Evolutionary conservation across 2,113 vertebrate genomes (phyloP).

Genomic region (Gymnocephalus cernua): DNA sequence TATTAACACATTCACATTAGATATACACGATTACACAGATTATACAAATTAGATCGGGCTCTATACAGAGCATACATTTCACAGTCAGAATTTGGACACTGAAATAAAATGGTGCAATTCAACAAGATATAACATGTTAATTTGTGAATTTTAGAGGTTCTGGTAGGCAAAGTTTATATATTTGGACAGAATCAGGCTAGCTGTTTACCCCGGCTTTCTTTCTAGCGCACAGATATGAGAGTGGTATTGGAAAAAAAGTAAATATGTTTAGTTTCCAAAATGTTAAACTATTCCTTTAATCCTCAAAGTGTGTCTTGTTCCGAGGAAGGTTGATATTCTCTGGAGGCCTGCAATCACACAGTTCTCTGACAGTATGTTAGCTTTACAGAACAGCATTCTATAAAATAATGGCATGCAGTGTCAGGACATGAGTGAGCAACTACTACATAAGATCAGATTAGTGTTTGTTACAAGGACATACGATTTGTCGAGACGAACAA

Average conservation of each 20-base stretch:
- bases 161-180: neutral
- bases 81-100: neutral
- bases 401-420: slow-evolving; percentile 61
- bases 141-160: too few species aligned
- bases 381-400: slow-evolving; percentile 1
- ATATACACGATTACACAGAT: too few species aligned
- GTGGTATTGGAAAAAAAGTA: neutral
- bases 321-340: neutral
- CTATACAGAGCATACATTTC: neutral
- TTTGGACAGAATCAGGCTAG: neutral
- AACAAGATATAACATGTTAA: too few species aligned
- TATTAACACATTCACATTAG: neutral
- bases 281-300: slow-evolving; percentile 9
- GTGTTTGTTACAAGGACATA: slow-evolving; percentile 55
- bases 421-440: slow-evolving; percentile 37
- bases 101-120: too few species aligned
- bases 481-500: slow-evolving; percentile 24
- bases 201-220: neutral
- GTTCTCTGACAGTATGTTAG: neutral
- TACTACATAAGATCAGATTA: slow-evolving; percentile 55
- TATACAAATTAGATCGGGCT: neutral
- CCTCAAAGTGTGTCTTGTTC: neutral
- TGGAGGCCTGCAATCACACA: neutral
- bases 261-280: slow-evolving; percentile 11
- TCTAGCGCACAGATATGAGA: neutral